Conservation (phyloP, 1,140 invertebrate genomes). For the Anthonomus grandis region DNA sequence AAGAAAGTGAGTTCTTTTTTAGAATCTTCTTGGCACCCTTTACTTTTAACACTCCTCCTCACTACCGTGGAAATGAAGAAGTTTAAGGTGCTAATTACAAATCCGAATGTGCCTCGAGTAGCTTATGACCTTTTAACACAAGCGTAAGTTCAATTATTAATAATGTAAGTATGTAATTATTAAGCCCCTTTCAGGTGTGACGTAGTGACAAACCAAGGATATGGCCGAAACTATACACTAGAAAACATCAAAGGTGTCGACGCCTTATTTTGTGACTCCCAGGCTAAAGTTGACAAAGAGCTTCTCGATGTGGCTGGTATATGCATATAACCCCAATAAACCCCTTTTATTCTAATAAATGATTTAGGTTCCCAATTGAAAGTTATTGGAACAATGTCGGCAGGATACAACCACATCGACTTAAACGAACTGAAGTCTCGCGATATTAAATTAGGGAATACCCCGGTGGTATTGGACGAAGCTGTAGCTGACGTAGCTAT, state of each 20-base stretch:
- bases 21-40: too few species aligned
- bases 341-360: background rate
- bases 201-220: conserved; percentile 30
- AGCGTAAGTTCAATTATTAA: conserved; percentile 14
- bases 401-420: conserved; percentile 76
- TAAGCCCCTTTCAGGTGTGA: conserved; percentile 36
- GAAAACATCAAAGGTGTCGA: conserved; percentile 35
- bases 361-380: conserved; percentile 66
- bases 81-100: conserved; percentile 39
- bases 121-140: conserved; percentile 39
- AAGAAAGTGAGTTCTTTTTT: too few species aligned
- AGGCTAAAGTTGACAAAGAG: conserved; percentile 37
- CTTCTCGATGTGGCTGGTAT: conserved; percentile 43
- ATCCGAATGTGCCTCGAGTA: conserved; percentile 33
- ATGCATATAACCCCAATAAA: background rate
- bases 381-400: conserved; percentile 83
- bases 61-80: too few species aligned
- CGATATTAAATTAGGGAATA: conserved; percentile 71
- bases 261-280: conserved; percentile 39
- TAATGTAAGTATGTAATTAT: background rate
- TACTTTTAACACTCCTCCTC: too few species aligned
- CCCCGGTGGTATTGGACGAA: conserved; percentile 73
- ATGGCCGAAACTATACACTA: conserved; percentile 29
- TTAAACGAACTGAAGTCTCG: conserved; percentile 61
- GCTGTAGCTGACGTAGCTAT: conserved; percentile 83